phyloP scores from a whole-genome alignment of 2,888 invertebrate species.

The Anaspis maculata region DNA sequence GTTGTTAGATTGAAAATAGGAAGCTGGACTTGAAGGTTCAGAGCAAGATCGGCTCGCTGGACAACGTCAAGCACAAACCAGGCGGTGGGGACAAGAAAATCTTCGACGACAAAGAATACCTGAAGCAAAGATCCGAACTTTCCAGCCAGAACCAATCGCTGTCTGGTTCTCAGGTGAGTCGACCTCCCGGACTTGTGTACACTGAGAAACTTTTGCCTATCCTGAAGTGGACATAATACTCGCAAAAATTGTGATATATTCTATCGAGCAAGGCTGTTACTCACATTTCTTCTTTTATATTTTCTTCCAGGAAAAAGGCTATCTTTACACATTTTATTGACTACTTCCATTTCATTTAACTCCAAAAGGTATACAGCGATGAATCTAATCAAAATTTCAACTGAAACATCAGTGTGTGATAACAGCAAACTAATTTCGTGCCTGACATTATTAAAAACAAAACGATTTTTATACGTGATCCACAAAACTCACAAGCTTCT shows the following conservation, averaged over 20 bases:
- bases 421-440: too few relatives aligned
- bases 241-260: slow-evolving; percentile 2
- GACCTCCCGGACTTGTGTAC: slow-evolving; percentile 11
- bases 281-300: slow-evolving; percentile 8
- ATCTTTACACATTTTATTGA: slow-evolving; percentile 34
- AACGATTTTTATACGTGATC: too few relatives aligned
- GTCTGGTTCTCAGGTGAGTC: slow-evolving; percentile 49
- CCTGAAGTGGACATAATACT: slow-evolving; percentile 15
- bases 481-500: too few relatives aligned
- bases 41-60: slow-evolving; percentile 86
- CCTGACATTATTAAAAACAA: too few relatives aligned
- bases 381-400: too few relatives aligned
- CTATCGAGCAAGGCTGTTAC: slow-evolving; percentile 5
- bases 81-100: slow-evolving; percentile 92
- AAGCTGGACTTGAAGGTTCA: slow-evolving; percentile 88
- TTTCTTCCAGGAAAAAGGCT: slow-evolving; percentile 29
- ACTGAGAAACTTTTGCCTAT: slow-evolving; percentile 16
- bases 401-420: too few relatives aligned
- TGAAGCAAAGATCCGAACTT: slow-evolving; percentile 60
- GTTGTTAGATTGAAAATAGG: slow-evolving; percentile 70
- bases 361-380: too few relatives aligned
- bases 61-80: slow-evolving; percentile 85
- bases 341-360: too few relatives aligned
- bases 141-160: slow-evolving; percentile 49
- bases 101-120: slow-evolving; percentile 85